These are phyloP conservation scores for Periophthalmus modestus DNA, from an alignment of 2,113 vertebrate genomes.

Conservation along the genomic window DNA sequence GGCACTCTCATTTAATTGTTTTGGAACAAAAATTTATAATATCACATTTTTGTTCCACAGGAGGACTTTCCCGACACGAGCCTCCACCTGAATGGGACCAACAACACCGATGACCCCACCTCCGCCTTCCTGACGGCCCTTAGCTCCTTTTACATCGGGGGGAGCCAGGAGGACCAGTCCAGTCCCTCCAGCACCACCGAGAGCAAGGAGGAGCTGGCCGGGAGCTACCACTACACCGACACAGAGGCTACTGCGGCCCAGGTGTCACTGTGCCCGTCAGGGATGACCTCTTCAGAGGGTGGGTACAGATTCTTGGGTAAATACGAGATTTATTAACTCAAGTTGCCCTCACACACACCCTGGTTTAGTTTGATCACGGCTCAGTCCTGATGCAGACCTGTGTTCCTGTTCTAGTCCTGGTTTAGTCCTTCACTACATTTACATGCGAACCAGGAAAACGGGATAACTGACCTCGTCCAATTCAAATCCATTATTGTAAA, in stretches of 20 bases:
- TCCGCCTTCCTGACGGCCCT: conserved; percentile 64
- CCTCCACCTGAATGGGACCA: conserved; percentile 3
- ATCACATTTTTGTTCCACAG: background rate
- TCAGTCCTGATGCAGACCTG: no score
- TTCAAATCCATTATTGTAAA: no score
- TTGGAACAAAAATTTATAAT: background rate
- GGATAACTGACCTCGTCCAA: no score
- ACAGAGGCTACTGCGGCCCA: conserved; percentile 1
- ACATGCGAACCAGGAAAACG: no score
- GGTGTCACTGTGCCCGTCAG: conserved; percentile 5
- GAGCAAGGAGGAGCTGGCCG: conserved; percentile 56
- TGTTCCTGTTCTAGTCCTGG: no score
- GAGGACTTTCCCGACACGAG: conserved; percentile 31
- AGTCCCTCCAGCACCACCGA: conserved; percentile 49
- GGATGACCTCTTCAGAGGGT: conserved; percentile 51
- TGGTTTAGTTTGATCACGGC: no score
- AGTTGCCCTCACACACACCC: no score
- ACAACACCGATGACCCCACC: conserved; percentile 23
- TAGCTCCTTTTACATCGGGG: conserved; percentile 66
- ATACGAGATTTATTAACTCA: no score
- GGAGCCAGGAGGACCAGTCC: conserved; percentile 52
- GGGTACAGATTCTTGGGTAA: conserved; percentile 13
- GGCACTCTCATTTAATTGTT: no score
- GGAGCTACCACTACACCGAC: conserved; percentile 62
- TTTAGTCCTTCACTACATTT: no score